Base-by-base conservation (phyloP, 2,888 invertebrate genomes). In the Malacosoma neustria region DNA sequence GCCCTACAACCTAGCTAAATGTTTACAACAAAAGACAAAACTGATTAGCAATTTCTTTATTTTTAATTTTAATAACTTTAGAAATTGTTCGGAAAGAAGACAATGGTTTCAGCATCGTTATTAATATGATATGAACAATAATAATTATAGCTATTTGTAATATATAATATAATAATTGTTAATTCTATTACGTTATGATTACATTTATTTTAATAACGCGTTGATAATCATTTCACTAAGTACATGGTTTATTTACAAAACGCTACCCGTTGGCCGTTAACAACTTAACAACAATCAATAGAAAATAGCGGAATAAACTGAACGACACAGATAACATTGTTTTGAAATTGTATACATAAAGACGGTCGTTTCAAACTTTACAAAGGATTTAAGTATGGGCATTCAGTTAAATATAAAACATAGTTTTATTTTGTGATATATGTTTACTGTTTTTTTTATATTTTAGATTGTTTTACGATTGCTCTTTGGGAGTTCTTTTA, bases 31-130 rank as follows among this genome's bases (percentile, higher is more conserved):
- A n/a, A 22, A 81, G 77, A 79, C 68, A 57, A 66, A 52, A 51
- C 54, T 61, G 81, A 81, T 82, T 84, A 84, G 81, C 82, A 85
- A 82, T 84, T 84, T 85, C 79, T 84, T 86, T 86, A 85, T 82
- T 86, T 82, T 84, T 79, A 82, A 81, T 81, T 87, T 64, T 82
- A 87, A 86, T 86, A 86, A 90, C 90, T 91, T 91, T 91, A 91
- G 91, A 91, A 91, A 91, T 90, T 86, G 86, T 89, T 91, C 89
- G 86, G 88, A 91, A 90, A 90, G 90, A 90, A 90, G 90, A 90
- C 90, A 90, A 90, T 84, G 74, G 73, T 82, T 81, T 80, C 79
- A 81, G 82, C 80, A 69, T 80, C 73, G 62, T 76, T 77, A 75
- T 72, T 79, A 90, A 90, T 82, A 91, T 91, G 90, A 91, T 89